Conservation (phyloP, 2,113 vertebrate species). For the Numenius arquata region DNA sequence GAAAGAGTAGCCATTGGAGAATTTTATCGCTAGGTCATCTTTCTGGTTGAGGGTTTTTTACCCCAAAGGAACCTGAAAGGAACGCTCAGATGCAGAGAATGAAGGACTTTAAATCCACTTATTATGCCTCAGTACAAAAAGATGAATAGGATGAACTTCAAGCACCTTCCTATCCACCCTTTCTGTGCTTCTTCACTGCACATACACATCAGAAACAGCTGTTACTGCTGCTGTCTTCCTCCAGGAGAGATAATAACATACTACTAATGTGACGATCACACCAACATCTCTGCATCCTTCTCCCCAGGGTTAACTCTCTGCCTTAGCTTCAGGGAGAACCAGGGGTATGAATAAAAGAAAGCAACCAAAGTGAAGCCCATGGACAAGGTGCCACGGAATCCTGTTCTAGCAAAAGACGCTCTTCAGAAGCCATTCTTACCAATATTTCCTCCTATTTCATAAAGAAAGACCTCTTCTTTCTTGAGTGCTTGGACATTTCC, state of each 20-base stretch:
- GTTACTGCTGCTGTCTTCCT: not conserved
- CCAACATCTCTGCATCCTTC: not conserved
- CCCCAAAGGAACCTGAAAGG: not conserved
- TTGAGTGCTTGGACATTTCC: slow-evolving; percentile 74
- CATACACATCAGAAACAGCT: not conserved
- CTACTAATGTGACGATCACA: not conserved
- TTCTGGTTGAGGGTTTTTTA: not conserved
- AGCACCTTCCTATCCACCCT: not conserved
- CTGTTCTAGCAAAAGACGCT: not conserved
- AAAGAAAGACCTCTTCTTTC: slow-evolving; percentile 89
- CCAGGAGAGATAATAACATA: not conserved
- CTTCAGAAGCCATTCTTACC: slow-evolving; percentile 80
- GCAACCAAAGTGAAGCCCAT: not conserved
- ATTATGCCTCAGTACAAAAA: not conserved
- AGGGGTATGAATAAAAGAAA: not conserved
- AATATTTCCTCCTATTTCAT: slow-evolving; percentile 98
- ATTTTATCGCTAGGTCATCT: not conserved
- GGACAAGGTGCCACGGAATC: not conserved
- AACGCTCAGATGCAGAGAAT: not conserved
- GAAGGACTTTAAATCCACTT: not conserved
- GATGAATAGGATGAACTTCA: not conserved
- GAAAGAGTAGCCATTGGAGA: not conserved
- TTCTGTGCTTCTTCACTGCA: not conserved
- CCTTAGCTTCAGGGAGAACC: not conserved
- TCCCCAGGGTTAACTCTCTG: not conserved